Conservation (phyloP, 1,140 invertebrate genomes). For the Leptinotarsa lineolata region DNA sequence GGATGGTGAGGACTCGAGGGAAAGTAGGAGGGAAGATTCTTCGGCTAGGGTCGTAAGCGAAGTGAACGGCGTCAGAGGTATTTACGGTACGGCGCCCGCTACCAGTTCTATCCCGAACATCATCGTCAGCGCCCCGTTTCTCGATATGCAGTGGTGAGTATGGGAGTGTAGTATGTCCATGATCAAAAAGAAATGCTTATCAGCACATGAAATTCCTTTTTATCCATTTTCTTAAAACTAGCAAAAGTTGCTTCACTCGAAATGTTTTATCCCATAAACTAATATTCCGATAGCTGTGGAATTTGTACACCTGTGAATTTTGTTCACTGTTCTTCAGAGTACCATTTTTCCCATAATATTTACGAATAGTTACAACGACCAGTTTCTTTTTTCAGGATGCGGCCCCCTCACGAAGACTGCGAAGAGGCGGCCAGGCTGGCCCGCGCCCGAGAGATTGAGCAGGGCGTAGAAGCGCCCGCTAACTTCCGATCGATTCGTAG, state of each 20-base stretch:
- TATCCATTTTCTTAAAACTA: too few relatives aligned
- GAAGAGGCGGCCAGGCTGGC: slow-evolving; percentile 72
- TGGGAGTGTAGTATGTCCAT: not conserved
- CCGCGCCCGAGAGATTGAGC: slow-evolving; percentile 74
- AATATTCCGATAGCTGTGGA: too few relatives aligned
- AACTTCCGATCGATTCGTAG: slow-evolving; percentile 61
- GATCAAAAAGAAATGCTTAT: too few relatives aligned
- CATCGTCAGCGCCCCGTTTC: slow-evolving; percentile 39
- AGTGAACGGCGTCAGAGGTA: slow-evolving; percentile 39
- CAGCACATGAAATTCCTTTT: too few relatives aligned
- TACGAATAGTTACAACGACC: too few relatives aligned
- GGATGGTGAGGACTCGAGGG: slow-evolving; percentile 12
- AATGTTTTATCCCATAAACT: too few relatives aligned
- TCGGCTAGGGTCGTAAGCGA: slow-evolving; percentile 34
- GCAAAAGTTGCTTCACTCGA: too few relatives aligned
- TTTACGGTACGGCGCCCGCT: slow-evolving; percentile 42
- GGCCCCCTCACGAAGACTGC: slow-evolving; percentile 63
- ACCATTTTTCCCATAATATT: too few relatives aligned
- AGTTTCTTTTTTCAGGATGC: slow-evolving; percentile 57
- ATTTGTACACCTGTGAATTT: too few relatives aligned
- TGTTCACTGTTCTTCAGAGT: too few relatives aligned
- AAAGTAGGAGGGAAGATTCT: slow-evolving; percentile 28
- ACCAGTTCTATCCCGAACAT: slow-evolving; percentile 36
- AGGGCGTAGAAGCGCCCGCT: slow-evolving; percentile 72
- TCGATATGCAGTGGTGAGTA: slow-evolving; percentile 43